Base-by-base conservation (phyloP, 2,888 invertebrate species). In the Girardia tigrina region DNA sequence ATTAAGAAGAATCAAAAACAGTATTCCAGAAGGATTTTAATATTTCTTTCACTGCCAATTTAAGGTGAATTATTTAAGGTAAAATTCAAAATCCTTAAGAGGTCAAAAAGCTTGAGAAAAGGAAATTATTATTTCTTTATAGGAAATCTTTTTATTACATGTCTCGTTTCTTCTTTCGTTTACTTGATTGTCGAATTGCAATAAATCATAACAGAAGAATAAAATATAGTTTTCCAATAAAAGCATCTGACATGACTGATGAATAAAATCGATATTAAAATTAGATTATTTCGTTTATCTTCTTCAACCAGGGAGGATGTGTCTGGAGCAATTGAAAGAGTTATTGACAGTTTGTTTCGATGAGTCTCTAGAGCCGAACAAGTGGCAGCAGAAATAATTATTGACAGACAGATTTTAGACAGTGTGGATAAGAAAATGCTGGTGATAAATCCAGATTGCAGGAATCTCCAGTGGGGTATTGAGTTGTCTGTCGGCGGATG, bases 281-380 rank as follows among this genome's bases (percentile, higher is more conserved):
- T 56, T 56, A 56, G 56, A 56, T 56, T 56, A 56, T 56, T n/a
- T n/a, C n/a, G n/a, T n/a, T 56, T 12, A 56, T 12, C 23, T 56
- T 23, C 20, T 56, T 56, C n/a, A 20, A 36, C 36, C 12, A 36
- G 20, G 4, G n/a, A 56, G n/a, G 56, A n/a, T n/a, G 8, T 56
- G 56, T 56, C 56, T 56, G n/a, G 56, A 56, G 56, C 56, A 56
- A 16, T 56, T n/a, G 8, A 56, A 56, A 16, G 36, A 56, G n/a
- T 56, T 56, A 56, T 56, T 56, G 56, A 56, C 56, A 56, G 56
- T 56, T 56, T 56, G 56, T 56, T 56, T 56, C 56, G 56, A 56
- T 56, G 56, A 56, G 56, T 56, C 56, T n/a, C n/a, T 56, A 56
- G 23, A 56, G n/a, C n/a, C 56, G 56, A 56, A 56, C 56, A 56